Percentiles rank a stretch among this genome's conserved stretches.
These are phyloP conservation scores for Sitta carolinensis DNA, from an alignment of 2,797 vertebrate species.

Conservation along the genomic window DNA sequence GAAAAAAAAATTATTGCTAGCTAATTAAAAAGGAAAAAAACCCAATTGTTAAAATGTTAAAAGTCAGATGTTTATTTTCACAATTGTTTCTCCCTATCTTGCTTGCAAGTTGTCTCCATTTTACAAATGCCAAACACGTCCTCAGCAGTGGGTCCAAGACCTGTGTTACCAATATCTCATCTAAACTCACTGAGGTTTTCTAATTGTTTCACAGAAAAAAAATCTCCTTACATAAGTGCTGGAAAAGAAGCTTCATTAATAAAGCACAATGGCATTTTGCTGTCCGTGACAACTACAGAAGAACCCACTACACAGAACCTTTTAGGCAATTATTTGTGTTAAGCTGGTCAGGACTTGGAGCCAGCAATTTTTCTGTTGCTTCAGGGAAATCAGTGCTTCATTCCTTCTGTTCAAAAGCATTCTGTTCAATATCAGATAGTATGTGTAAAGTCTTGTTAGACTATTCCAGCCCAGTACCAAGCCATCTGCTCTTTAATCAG, in stretches of 20 bases:
- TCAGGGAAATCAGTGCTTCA: neutral
- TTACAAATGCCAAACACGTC: neutral
- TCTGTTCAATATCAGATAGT: neutral
- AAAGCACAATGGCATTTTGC: neutral
- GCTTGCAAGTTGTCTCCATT: neutral
- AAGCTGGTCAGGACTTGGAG: neutral
- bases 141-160: neutral
- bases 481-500: neutral
- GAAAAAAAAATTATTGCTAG: neutral
- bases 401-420: neutral
- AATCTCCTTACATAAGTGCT: rapidly evolving
- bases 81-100: neutral
- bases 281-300: neutral
- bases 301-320: neutral
- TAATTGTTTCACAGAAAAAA: neutral
- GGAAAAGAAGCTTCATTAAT: neutral
- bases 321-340: neutral
- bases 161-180: neutral
- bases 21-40: neutral
- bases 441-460: neutral
- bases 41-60: neutral
- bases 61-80: neutral
- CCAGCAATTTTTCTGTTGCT: neutral
- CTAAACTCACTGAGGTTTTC: neutral
- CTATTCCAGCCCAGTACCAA: neutral